phyloP scores from a whole-genome alignment of 2,888 invertebrate genomes.

The Abscondita cerata region DNA sequence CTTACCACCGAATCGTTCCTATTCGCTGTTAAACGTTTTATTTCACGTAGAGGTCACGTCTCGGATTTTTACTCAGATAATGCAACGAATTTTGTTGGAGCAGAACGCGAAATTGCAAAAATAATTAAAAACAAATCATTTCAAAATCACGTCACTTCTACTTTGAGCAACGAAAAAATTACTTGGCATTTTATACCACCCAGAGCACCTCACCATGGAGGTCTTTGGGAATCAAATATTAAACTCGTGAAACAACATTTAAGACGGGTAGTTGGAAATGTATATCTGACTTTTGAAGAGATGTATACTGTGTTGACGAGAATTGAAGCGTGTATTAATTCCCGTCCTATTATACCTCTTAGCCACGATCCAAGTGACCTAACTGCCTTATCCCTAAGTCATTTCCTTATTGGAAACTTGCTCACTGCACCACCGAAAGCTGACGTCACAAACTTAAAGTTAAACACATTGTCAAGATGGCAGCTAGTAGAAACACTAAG shows the following conservation, averaged over 20 bases:
- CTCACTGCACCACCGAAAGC: conserved; percentile 8
- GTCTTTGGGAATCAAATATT: conserved; percentile 45
- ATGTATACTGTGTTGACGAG: conserved; percentile 38
- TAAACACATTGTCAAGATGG: background rate
- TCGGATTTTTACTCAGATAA: conserved; percentile 46
- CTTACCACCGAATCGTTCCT: conserved; percentile 46
- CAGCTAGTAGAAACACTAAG: background rate
- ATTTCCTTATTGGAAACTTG: conserved; percentile 19
- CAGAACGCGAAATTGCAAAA: conserved; percentile 21
- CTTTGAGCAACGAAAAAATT: background rate
- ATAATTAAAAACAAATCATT: background rate
- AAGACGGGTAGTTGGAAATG: conserved; percentile 36
- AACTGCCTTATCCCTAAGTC: conserved; percentile 16
- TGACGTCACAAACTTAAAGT: background rate
- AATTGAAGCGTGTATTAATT: conserved; percentile 42
- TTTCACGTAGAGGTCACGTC: conserved; percentile 42
- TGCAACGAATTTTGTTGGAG: conserved; percentile 50
- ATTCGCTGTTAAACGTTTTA: conserved; percentile 45
- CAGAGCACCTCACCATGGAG: conserved; percentile 42
- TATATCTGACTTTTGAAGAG: conserved; percentile 39
- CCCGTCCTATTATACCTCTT: conserved; percentile 33
- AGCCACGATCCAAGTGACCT: conserved; percentile 23
- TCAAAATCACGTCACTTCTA: background rate
- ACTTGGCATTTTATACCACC: conserved; percentile 42
- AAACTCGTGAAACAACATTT: conserved; percentile 44